Percentiles rank a stretch among this genome's conserved stretches.
phyloP scores from a whole-genome alignment of 2,797 vertebrate genomes.

The Tokudaia tokunoshimensis region DNA sequence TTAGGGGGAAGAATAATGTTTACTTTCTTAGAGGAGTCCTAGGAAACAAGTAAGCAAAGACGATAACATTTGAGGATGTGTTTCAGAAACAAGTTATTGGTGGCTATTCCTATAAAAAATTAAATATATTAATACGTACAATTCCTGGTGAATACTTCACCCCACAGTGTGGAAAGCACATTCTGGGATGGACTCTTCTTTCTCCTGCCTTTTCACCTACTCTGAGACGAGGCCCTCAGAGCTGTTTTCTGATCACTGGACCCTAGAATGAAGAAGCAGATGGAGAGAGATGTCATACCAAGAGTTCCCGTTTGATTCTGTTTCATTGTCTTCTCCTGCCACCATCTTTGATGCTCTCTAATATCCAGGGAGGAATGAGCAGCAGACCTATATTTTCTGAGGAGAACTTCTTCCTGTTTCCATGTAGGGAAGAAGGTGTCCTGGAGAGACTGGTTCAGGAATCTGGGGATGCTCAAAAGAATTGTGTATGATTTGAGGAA shows the following conservation, averaged over 20 bases:
- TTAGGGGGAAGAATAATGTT: neutral
- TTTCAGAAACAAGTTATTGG: neutral
- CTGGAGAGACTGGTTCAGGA: neutral
- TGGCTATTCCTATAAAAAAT: neutral
- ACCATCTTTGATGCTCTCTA: neutral
- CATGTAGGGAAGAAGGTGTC: neutral
- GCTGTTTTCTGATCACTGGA: neutral
- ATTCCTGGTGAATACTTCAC: neutral
- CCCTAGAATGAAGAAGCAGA: neutral
- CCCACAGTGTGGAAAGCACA: neutral
- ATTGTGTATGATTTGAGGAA: rapidly evolving
- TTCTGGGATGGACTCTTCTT: neutral
- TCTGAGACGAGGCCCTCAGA: neutral
- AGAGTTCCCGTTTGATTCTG: neutral
- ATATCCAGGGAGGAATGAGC: neutral
- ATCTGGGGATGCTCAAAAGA: neutral
- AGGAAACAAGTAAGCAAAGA: neutral
- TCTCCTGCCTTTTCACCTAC: neutral
- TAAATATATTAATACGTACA: neutral
- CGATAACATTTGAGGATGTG: neutral
- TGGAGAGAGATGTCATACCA: rapidly evolving
- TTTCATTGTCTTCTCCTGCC: too few relatives aligned
- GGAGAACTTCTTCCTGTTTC: neutral
- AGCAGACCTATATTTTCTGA: neutral
- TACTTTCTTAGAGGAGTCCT: neutral